Evolutionary conservation across 2,888 invertebrate species (phyloP), one percentile per base, ranked within the genome.

Genomic region (Lysandra bellargus): DNA sequence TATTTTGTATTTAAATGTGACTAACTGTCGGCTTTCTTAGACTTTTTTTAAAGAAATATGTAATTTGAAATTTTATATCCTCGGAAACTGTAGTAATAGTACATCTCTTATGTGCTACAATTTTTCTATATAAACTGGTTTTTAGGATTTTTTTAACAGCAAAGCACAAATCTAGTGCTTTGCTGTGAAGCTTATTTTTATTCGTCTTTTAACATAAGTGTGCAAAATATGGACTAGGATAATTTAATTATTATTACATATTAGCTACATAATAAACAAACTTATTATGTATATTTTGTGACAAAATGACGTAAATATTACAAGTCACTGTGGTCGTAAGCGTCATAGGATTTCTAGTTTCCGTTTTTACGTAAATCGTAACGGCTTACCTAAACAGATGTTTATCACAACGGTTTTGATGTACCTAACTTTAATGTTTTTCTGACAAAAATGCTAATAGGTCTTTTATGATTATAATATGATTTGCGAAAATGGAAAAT

Each of bases 291-390:
- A 64, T 64, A 64, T n/a, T 61, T 61, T 7, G n/a, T 64, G 12
- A 64, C 30, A 64, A 33, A 33, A 33, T 69, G 14, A 69, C 69
- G 33, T 33, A 69, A 69, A 12, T 14, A 4, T 69, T 33, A 69
- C 30, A 5, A 69, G 5, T 14, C 14, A 4, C 14, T 1, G 14
- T 4, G 33, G 69, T 69, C 5, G 2, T 2, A 14, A 33, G 12
- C 30, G 69, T 69, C 69, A 69, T 69, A 69, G 69, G 69, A 33
- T 33, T 69, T 33, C 5, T 69, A 12, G 69, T 69, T 9, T 33
- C 69, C 69, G 69, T 69, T 69, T 69, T 69, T 69, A 69, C 33
- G 69, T 69, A 64, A 64, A 33, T 12, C 14, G 33, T 33, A 69
- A 69, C 33, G 69, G 33, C 23, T 64, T 30, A 64, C 23, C 30